Percentiles rank a stretch among this genome's conserved stretches.
phyloP scores from a whole-genome alignment of 2,113 vertebrate species.

The Polypterus bichir region DNA sequence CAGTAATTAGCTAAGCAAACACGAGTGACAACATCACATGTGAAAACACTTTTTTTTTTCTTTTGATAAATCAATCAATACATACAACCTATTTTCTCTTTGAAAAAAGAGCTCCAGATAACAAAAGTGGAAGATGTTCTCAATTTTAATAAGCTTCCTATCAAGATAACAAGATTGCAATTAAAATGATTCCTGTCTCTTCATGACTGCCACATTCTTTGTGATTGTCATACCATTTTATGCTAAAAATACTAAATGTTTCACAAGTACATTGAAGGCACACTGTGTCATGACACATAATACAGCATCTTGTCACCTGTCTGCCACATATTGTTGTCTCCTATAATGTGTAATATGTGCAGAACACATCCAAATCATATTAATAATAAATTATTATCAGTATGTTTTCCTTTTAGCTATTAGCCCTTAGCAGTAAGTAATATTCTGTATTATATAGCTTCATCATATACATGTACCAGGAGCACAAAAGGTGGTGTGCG shows the following conservation, averaged over 20 bases:
- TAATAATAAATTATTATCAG: constrained; percentile 5
- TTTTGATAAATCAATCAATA: no score
- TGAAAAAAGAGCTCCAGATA: no score
- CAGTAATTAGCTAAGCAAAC: no score
- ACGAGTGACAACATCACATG: no score
- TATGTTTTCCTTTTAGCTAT: constrained; percentile 2
- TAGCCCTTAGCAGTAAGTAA: not conserved
- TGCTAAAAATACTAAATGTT: not conserved
- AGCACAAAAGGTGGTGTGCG: no score
- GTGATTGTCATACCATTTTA: not conserved
- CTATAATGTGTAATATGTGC: constrained; percentile 5
- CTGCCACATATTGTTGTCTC: constrained; percentile 2
- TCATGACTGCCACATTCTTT: no score
- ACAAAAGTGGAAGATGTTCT: no score
- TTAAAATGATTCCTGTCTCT: no score
- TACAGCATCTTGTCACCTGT: not conserved
- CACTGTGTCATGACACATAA: not conserved
- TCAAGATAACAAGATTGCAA: no score
- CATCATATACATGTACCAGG: not conserved
- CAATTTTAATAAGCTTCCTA: no score
- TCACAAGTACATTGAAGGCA: not conserved
- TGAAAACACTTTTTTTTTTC: no score
- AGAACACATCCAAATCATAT: not conserved
- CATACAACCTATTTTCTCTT: no score
- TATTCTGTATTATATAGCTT: not conserved